A percentile compares a stretch with the other conserved stretches of the same genome.
These are phyloP conservation scores for Corythornis madagascariensis DNA, from an alignment of 2,113 vertebrate genomes.

Conservation along the genomic window DNA sequence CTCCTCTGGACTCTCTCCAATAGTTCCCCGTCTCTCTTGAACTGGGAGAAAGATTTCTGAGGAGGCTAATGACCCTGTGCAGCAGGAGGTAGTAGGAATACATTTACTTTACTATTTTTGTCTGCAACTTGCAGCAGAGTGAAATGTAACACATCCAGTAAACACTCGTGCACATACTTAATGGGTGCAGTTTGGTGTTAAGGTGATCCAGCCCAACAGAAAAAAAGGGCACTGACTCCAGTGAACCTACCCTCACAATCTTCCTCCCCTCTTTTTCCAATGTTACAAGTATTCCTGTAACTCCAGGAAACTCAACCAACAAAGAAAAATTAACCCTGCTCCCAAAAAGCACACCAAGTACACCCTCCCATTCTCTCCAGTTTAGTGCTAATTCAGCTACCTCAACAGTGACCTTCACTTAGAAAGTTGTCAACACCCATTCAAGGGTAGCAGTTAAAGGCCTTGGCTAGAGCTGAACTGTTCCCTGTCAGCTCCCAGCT, in stretches of 20 bases:
- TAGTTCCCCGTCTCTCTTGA: background rate
- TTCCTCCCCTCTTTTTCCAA: background rate
- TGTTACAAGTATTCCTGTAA: background rate
- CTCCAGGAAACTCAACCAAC: background rate
- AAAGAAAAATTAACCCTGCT: background rate
- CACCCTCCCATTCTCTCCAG: background rate
- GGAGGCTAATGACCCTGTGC: background rate
- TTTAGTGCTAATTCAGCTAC: background rate
- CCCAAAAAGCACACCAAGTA: background rate
- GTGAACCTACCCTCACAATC: rapidly evolving
- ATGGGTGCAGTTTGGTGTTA: background rate
- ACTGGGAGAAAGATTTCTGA: background rate
- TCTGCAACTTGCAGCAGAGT: background rate
- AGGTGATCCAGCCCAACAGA: background rate
- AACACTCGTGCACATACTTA: background rate
- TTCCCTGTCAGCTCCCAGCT: background rate
- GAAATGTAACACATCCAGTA: background rate
- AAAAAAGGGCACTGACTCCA: background rate
- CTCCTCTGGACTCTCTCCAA: background rate
- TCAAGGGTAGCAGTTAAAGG: background rate
- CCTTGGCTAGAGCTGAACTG: background rate
- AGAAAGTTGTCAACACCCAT: background rate
- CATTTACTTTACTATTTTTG: background rate
- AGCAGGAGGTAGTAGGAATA: background rate
- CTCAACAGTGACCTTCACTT: background rate